Conservation (phyloP, 1,140 invertebrate species). For the Pseudomyrmex gracilis region DNA sequence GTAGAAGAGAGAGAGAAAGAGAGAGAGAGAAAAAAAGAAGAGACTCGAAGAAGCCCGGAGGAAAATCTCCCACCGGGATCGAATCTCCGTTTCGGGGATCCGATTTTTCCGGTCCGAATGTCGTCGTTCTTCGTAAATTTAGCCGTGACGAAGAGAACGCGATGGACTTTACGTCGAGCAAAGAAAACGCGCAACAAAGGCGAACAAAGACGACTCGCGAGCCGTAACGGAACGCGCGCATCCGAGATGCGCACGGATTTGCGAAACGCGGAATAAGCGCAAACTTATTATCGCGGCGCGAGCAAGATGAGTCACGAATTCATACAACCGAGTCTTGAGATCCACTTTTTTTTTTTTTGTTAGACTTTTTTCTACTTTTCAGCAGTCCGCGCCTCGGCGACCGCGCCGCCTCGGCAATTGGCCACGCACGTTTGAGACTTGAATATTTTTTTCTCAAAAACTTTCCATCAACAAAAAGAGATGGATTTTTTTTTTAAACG, state of each 20-base stretch:
- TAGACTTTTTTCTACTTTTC: not conserved
- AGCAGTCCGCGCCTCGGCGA: not conserved
- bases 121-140: not conserved
- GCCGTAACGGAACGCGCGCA: conserved; percentile 37
- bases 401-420: too few relatives aligned
- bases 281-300: conserved; percentile 12
- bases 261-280: conserved; percentile 48
- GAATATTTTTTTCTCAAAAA: too few relatives aligned
- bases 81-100: not conserved
- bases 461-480: too few relatives aligned
- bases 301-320: conserved; percentile 48
- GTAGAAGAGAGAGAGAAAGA: not conserved
- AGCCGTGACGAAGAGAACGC: not conserved
- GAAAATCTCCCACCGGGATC: conserved; percentile 35
- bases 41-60: not conserved
- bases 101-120: conserved; percentile 50
- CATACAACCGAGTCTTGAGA: conserved; percentile 39
- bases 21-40: conserved; percentile 8
- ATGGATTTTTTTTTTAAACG: too few relatives aligned
- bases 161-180: conserved; percentile 11
- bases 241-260: conserved; percentile 47
- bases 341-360: conserved; percentile 28
- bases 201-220: conserved; percentile 21
- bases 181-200: not conserved
- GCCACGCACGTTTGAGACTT: too few relatives aligned